Evolutionary conservation across 2,113 vertebrate genomes (phyloP), one percentile per base, ranked within the genome.

Genomic region (Syngnathus floridae): DNA sequence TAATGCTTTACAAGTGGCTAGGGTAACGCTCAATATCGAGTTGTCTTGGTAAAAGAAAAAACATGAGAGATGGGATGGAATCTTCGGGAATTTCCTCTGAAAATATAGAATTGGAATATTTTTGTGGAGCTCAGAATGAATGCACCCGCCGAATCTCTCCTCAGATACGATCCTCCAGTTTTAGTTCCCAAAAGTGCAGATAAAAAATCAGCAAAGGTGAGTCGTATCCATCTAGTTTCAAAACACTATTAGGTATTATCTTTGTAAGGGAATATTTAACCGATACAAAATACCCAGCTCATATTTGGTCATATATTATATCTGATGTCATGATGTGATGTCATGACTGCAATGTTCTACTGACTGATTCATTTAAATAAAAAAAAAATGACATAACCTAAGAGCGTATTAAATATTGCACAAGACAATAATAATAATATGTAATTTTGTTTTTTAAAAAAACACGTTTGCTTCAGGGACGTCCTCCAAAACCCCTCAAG

Each of bases 131-230:
- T 14, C 59, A 43, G 21, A 43, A 61, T 61, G 59, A 43, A 45
- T 26, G 59, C 21, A 43, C 59, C 40, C 6, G 59, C 38, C n/a
- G 59, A 61, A 14, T 43, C 59, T 14, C 59, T 61, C 2, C 59
- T 61, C 11, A 61, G 38, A 61, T 61, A 61, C 14, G 59, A 61
- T 43, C 21, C 12, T 3, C 59, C 59, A 7, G 6, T 61, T 61
- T 26, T 61, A 41, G 6, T 61, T 41, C 38, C 40, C 11, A 93
- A 83, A 70, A 91, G 87, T 51, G 83, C 85, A 0, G 92, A 93
- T 22, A 90, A 79, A 75, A 91, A 90, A 76, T 91, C 91, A 0
- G 82, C 92, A 11, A 93, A 88, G 91, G 95, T 95, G 74, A 91
- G 76, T 43, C 16, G 10, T 13, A 38, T 26, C 54, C 10, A 1